Base-by-base conservation (phyloP, 2,797 vertebrate species). In the Sardinella longiceps region DNA sequence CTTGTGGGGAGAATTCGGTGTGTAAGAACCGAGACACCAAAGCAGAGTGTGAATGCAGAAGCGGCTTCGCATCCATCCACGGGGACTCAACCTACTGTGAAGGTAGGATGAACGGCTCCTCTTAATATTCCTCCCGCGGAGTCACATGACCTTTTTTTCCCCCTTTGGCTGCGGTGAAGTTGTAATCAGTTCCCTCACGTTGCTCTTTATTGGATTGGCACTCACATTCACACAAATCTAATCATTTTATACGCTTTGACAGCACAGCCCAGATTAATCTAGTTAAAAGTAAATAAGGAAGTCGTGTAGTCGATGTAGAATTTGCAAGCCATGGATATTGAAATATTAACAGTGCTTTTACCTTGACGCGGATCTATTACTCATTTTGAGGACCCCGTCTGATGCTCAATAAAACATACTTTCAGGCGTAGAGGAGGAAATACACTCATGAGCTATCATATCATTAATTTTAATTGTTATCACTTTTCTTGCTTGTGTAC, bases 21-120 rank as follows among this genome's bases (percentile, higher is more conserved):
- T 99, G 98, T 91, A 97, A 96, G 92, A 99, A 98, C 90, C 94
- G 94, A 94, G 96, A 97, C 91, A 97, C 96, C 12, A 97, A 96
- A 94, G 97, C 97, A 0, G 96, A 97, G 74, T 99, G 98, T 82
- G 96, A 97, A 90, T 99, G 98, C 93, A 96, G 95, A 93, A 96
- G 86, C 0, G 98, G 98, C 58, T 99, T 95, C 51, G 93, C 96
- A 11, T 95, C 97, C 83, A 90, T 96, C 87, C 97, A 97, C 23
- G 97, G 97, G 85, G 97, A 99, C 86, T 92, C 97, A 0, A 95
- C 97, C 0, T 96, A 97, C 90, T 99, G 98, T 86, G 96, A 99
- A 97, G 98, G 98, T 99, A 97, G 93, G 92, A 83, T 28, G 46
- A 82, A 5, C 0, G 2, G 10, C 11, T 20, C 85, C 85, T 80